Evolutionary conservation across 2,113 vertebrate species (phyloP).

Genomic region (Mobula hypostoma): DNA sequence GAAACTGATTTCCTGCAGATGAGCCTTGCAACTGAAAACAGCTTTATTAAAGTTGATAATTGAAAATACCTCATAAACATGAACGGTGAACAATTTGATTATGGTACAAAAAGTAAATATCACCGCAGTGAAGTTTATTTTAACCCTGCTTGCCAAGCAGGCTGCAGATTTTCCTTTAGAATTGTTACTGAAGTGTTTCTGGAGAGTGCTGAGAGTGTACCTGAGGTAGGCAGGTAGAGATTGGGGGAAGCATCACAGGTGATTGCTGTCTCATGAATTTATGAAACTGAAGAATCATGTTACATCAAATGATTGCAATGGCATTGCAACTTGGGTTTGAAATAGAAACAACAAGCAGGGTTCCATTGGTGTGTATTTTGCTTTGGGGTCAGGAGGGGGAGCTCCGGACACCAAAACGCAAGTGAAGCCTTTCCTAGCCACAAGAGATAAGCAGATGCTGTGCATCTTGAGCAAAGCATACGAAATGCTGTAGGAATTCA

Average conservation of each 20-base stretch:
- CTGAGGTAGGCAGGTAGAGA: neutral
- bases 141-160: neutral
- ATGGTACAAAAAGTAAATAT: neutral
- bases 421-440: neutral
- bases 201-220: neutral
- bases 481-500: no score
- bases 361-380: neutral
- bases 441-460: no score
- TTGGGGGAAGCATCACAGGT: no score
- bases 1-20: neutral
- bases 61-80: neutral
- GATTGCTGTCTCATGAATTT: neutral
- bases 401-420: neutral
- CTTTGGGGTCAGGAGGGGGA: neutral
- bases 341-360: neutral
- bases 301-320: neutral
- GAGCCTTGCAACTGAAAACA: neutral
- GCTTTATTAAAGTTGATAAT: neutral
- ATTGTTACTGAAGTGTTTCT: neutral
- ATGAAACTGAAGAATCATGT: neutral
- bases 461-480: no score
- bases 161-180: neutral
- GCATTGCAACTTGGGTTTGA: neutral
- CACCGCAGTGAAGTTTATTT: neutral
- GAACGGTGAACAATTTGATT: neutral